Base-by-base conservation (phyloP, 1,140 invertebrate species). In the Solenopsis invicta region DNA sequence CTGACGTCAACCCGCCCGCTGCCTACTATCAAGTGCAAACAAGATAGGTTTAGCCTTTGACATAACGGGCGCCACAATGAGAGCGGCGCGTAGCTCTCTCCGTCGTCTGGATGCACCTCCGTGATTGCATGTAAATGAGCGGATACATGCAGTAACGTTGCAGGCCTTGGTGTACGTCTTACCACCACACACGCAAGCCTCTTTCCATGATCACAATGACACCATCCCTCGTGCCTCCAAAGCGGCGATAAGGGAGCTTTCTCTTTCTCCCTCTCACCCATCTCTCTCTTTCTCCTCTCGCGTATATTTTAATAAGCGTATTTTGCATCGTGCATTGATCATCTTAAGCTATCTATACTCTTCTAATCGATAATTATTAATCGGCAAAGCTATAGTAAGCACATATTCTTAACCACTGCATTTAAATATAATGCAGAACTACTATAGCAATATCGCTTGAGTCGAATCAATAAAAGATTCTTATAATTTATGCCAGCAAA, bases 41-140 rank as follows among this genome's bases (percentile, higher is more conserved):
- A 75, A 75, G 69, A 84, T 84, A 84, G 69, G 45, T 74, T 84
- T 84, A 84, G 80, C 80, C 80, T 84, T 84, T 84, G 80, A 84
- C 80, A 84, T 75, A 84, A 84, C 54, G 80, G 41, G 34, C 66
- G 52, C 41, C 56, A 75, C 80, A 84, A 84, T 84, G 56, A 61
- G 71, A 75, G 29, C 41, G 16, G 37, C 62, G 61, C 61, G 37
- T 56, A 81, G 64, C 62, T 64, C 34, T 80, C 64, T 78, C n/a
- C 56, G 24, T 34, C 34, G 76, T 78, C 77, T 91, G 87, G 82
- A 88, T 86, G 71, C 87, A 86, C 72, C 76, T 88, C 82, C 87
- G 82, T 88, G 89, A 90, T 91, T 84, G 89, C 71, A 90, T 82
- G 81, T 90, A 90, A 90, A 90, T 86, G 89, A 86, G 75, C 69